Conservation (phyloP, 1,140 invertebrate species). For the Drosophila gunungcola region DNA sequence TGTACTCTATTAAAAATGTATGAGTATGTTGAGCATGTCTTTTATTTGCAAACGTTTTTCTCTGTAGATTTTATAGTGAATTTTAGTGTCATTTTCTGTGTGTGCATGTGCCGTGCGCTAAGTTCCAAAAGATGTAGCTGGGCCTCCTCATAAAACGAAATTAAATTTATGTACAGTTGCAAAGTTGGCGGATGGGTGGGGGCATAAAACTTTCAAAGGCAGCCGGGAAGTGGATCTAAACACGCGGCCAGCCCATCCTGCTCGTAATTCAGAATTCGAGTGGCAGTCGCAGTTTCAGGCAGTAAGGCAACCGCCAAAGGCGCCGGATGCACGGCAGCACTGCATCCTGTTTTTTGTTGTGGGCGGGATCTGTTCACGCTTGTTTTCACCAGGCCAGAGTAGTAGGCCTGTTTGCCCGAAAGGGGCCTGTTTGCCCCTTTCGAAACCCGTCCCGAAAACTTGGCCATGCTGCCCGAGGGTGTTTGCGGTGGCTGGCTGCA, state of each 20-base stretch:
- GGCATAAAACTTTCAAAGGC: constrained; percentile 73
- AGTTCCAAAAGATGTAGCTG: constrained; percentile 67
- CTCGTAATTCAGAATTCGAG: constrained; percentile 82
- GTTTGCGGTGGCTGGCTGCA: constrained; percentile 31
- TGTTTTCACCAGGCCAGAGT: constrained; percentile 58
- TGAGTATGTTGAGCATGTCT: too few relatives aligned
- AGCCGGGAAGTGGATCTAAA: constrained; percentile 73
- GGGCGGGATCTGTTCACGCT: constrained; percentile 66
- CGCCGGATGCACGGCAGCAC: constrained; percentile 62
- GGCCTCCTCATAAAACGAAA: constrained; percentile 76
- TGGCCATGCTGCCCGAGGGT: constrained; percentile 26
- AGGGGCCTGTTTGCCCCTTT: too few relatives aligned
- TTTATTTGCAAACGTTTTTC: background rate
- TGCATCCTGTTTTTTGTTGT: constrained; percentile 68
- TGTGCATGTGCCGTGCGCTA: constrained; percentile 10
- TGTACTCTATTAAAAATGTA: too few relatives aligned
- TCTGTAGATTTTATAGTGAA: constrained; percentile 18
- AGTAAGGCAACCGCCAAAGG: constrained; percentile 57
- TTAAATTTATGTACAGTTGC: constrained; percentile 81
- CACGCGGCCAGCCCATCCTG: constrained; percentile 51
- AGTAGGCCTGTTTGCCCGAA: constrained; percentile 20
- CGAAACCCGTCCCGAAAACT: constrained; percentile 13
- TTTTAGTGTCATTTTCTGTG: constrained; percentile 21
- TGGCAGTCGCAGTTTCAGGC: constrained; percentile 57
- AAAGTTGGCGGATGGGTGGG: constrained; percentile 56